Base-by-base conservation (phyloP, 2,113 vertebrate genomes). In the Pterophyllum scalare region DNA sequence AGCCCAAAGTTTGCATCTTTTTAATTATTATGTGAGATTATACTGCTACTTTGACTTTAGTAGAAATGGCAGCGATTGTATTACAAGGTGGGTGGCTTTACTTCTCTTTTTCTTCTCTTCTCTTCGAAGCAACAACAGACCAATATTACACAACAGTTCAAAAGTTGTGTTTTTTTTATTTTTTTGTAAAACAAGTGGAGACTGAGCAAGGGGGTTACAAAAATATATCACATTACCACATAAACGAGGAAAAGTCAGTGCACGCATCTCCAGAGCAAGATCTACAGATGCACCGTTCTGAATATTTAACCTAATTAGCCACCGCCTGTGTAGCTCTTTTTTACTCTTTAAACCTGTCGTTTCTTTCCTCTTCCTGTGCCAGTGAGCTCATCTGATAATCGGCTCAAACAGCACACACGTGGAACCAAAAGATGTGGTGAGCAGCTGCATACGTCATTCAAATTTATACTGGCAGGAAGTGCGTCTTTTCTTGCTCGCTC, bases 391-490 rank as follows among this genome's bases (percentile, higher is more conserved):
- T 49, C 60, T 52, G 59, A 87, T 81, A 76, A 87, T 77, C 76
- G 81, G 61, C 57, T 83, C 75, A 64, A 77, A 90, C 22, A 22
- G 35, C 22, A 83, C 77, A 81, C 31, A 61, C 33, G 59, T 14
- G 58, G 61, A 91, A 85, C 81, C 20, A 77, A 87, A 77, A 87
- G 57, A 83, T 79, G 89, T 59, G 86, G 82, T 80, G 52, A 90
- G 87, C 75, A 74, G 90, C 80, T 40, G 4, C 81, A 58, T 59
- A 87, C 74, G 62, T 85, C 88, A 87, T 54, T 59, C 40, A 43
- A 81, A 92, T 31, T 83, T 72, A 33, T 79, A 87, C 87, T 67
- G 84, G 87, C 92, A 94, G 92, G 93, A 94, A 89, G 78, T 70
- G 72, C 1, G 17, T 46, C 40, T 58, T 60, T 35, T 54, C 65